Evolutionary conservation across 2,888 invertebrate species (phyloP), one percentile per base, ranked within the genome.

Genomic region (Drosophila pegasa): DNA sequence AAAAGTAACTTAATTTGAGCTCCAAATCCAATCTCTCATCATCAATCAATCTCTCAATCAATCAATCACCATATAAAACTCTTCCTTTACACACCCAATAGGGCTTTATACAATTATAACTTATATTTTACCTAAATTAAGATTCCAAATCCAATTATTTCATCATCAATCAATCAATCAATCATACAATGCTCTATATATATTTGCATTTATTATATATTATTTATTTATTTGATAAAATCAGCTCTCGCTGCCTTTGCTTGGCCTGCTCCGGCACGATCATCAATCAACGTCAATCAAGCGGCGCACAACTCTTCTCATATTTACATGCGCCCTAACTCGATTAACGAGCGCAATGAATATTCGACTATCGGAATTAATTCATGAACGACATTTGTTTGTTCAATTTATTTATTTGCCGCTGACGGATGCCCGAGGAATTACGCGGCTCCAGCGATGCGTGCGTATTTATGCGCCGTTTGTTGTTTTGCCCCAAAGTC

Each of bases 321-420:
- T 3, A 52, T 38, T 29, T 7, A 7, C 22, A 3, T 16, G 8
- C 2, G 7, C 8, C 25, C n/a, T n/a, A n/a, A 29, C 20, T 29
- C 33, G 25, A 63, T 63, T 63, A 20, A 18, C 16, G 25, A 8
- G 38, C 16, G 18, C 59, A 37, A 27, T 48, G 33, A 40, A 47
- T 18, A 27, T 61, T 25, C 18, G 62, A 33, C 12, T 38, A 61
- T 40, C n/a, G 20, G 9, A 62, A 48, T 61, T 20, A 8, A 27
- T 54, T 59, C 50, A 51, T 40, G 27, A 20, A 20, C 43, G 27
- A 7, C 25, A 54, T 56, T 62, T 37, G 38, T 33, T 31, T 31
- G 16, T 20, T 14, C 31, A 35, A 9, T 31, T 54, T 50, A 50
- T 63, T 27, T 27, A 20, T 31, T 41, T n/a, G n/a, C n/a, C n/a